Conservation (phyloP, 2,888 invertebrate genomes). For the Nebria brevicollis region DNA sequence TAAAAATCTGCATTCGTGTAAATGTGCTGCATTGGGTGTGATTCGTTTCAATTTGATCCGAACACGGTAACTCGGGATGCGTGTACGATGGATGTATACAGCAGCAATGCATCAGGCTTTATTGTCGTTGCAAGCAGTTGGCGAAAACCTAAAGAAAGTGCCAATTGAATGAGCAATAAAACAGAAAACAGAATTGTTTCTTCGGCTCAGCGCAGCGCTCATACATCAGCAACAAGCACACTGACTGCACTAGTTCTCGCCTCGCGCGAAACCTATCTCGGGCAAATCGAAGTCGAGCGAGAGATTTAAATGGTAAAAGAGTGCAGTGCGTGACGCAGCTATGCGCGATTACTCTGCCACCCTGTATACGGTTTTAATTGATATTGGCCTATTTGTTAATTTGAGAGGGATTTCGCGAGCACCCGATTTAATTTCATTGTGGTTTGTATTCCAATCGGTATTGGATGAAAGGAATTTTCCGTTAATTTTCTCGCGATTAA, state of each 20-base stretch:
- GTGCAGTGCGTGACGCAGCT: background rate
- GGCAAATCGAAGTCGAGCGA: constrained; percentile 3
- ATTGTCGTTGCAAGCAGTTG: constrained; percentile 62
- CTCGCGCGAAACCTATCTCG: constrained; percentile 15
- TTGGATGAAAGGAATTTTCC: background rate
- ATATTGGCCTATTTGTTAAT: constrained; percentile 46
- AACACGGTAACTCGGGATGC: constrained; percentile 2
- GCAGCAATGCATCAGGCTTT: constrained; percentile 64
- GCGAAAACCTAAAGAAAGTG: constrained; percentile 64
- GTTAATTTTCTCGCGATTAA: background rate
- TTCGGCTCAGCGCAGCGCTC: constrained; percentile 9
- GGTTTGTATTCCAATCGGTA: constrained; percentile 13
- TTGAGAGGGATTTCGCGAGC: constrained; percentile 31
- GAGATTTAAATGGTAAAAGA: background rate
- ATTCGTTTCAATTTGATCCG: constrained; percentile 59
- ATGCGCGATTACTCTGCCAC: constrained; percentile 32
- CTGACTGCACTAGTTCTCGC: background rate
- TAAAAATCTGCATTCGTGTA: constrained; percentile 56
- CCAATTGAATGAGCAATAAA: constrained; percentile 64
- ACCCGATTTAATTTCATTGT: constrained; percentile 36
- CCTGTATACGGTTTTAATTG: constrained; percentile 34
- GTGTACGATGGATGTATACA: constrained; percentile 58
- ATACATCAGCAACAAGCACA: constrained; percentile 40
- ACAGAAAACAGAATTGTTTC: constrained; percentile 51
- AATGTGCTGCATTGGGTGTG: background rate